Evolutionary conservation across 2,888 invertebrate genomes (phyloP).

Genomic region (Dicyrtomina minuta): DNA sequence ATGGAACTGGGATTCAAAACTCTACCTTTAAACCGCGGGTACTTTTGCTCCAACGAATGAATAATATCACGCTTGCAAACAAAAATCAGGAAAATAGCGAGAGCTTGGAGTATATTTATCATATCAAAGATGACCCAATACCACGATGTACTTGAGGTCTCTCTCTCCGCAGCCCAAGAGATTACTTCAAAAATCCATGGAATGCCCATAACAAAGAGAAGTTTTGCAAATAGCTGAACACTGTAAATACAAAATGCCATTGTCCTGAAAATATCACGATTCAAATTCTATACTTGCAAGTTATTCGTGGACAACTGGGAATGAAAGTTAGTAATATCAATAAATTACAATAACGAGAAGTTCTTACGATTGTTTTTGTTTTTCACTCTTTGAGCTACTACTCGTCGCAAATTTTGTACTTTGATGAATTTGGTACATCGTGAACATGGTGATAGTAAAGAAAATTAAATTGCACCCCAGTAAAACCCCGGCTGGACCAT

Average conservation of each 20-base stretch:
- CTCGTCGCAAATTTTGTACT: conserved; percentile 49
- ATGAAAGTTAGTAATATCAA: background rate
- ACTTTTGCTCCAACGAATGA: conserved; percentile 45
- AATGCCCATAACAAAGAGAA: conserved; percentile 48
- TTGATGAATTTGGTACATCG: conserved; percentile 46
- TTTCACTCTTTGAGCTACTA: conserved; percentile 45
- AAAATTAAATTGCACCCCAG: conserved; percentile 45
- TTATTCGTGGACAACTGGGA: background rate
- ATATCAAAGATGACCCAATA: conserved; percentile 47
- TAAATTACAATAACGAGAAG: background rate
- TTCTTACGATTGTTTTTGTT: conserved; percentile 49
- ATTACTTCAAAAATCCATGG: conserved; percentile 51
- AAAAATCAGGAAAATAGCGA: conserved; percentile 51
- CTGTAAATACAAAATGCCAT: conserved; percentile 30
- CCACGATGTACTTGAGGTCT: conserved; percentile 31
- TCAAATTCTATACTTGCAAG: background rate
- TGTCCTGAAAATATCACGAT: background rate
- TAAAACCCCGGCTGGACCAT: conserved; percentile 48
- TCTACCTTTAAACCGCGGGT: conserved; percentile 45
- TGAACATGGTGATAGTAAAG: conserved; percentile 44
- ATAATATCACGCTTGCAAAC: conserved; percentile 49
- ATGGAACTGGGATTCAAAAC: background rate
- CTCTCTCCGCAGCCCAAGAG: conserved; percentile 38
- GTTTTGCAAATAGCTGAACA: conserved; percentile 45
- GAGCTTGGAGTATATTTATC: conserved; percentile 48